Base-by-base conservation (phyloP, 2,113 vertebrate species). In the Phyllostomus hastatus region DNA sequence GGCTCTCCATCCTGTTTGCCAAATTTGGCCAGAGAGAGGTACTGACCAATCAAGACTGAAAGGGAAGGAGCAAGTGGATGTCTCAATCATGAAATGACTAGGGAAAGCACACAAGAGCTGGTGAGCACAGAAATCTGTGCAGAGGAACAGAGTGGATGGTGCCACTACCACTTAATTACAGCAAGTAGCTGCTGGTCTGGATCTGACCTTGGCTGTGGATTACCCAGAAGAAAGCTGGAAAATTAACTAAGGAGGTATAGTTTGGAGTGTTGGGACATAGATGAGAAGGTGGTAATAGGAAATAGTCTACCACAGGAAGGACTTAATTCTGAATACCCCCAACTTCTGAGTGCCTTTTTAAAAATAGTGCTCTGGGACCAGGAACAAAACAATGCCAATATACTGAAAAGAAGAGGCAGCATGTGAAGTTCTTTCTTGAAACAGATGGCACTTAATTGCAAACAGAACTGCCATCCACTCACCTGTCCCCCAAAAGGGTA, bases 121-220 rank as follows among this genome's bases (percentile, higher is more conserved):
- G 8, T 4, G 15, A 33, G 16, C 15, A 1, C 0, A 15, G 0
- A 4, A 1, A 24, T 46, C 22, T 15, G 4, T 1, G 15, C 22
- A 16, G 33, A 41, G 73, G 43, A 57, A 5, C 22, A 10, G 35
- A 73, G 12, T 7, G 2, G 28, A 41, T 6, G 26, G 31, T 0
- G 20, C 64, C 33, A 22, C 24, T 2, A 43, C 24, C 24, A 61
- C 26, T 72, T 35, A 38, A 19, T 70, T 28, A 43, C 12, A 75
- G 72, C 72, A 8, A 22, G 3, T 10, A 64, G 26, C 66, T 73
- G 66, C 26, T 59, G 52, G 43, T 10, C 22, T 35, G 70, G 41
- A 17, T 54, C 54, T 15, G n/a, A 41, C 41, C 59, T 59, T 1
- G n/a, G 48, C 7, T 67, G 5, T 20, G 70, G 88, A 38, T 48